Evolutionary conservation across 2,113 vertebrate species (phyloP).

Genomic region (Panthera leo): DNA sequence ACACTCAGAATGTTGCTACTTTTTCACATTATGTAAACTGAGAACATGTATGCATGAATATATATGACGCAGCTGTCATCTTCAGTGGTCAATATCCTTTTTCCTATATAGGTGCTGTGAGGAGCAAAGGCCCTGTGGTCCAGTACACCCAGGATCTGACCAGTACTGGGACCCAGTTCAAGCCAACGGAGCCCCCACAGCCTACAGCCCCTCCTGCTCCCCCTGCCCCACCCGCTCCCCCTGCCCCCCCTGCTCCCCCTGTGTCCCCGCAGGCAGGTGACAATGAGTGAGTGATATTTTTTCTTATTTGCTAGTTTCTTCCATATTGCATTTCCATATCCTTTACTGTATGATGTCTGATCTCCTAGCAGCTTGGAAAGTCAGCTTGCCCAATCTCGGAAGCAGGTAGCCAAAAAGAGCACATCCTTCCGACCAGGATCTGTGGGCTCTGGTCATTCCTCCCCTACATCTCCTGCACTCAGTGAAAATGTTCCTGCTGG

Average conservation of each 20-base stretch:
- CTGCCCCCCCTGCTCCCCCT: slow-evolving; percentile 42
- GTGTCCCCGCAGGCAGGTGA: slow-evolving; percentile 80
- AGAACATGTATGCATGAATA: background rate
- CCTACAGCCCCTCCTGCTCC: background rate
- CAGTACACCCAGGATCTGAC: slow-evolving; percentile 93
- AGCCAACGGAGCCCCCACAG: slow-evolving; percentile 70
- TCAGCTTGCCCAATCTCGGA: slow-evolving; percentile 88
- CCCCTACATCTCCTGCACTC: slow-evolving; percentile 77
- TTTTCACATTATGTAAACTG: background rate
- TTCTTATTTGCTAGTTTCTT: slow-evolving; percentile 9
- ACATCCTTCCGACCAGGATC: slow-evolving; percentile 91
- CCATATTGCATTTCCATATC: background rate
- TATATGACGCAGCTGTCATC: background rate
- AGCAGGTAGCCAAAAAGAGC: slow-evolving; percentile 98
- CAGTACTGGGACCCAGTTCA: slow-evolving; percentile 80
- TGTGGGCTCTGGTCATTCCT: slow-evolving; percentile 81
- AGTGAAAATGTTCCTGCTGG: slow-evolving; percentile 53
- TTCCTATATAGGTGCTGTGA: slow-evolving; percentile 86
- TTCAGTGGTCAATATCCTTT: background rate
- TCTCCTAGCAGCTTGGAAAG: slow-evolving; percentile 83
- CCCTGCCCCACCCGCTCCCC: accelerated
- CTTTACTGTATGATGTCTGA: background rate
- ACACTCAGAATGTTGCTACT: background rate
- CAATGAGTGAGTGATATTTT: slow-evolving; percentile 84
- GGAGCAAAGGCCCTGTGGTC: slow-evolving; percentile 96